phyloP scores from a whole-genome alignment of 1,140 invertebrate species.

The Caenorhabditis remanei region DNA sequence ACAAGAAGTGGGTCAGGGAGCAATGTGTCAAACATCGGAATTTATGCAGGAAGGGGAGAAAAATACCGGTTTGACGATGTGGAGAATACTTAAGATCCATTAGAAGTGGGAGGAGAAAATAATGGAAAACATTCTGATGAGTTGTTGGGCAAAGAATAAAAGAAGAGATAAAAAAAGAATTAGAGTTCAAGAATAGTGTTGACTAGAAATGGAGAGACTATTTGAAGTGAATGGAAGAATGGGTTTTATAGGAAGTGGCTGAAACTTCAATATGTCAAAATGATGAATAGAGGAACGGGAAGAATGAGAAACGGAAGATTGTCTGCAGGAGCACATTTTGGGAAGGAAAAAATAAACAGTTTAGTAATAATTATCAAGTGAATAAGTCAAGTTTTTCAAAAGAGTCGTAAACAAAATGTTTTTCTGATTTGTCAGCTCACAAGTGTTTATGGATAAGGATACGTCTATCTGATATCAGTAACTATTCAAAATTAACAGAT shows the following conservation, averaged over 20 bases:
- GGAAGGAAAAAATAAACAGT: too few species aligned
- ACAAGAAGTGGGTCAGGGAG: not conserved
- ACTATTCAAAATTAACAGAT: too few species aligned
- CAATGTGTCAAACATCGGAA: not conserved
- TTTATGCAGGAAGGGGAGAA: not conserved
- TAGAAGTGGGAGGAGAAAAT: constrained; percentile 27
- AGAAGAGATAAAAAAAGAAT: not conserved
- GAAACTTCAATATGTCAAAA: not conserved
- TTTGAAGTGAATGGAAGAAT: not conserved
- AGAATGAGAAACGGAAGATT: constrained; percentile 17
- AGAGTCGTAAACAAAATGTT: too few species aligned
- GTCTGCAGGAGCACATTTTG: not conserved
- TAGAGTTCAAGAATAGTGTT: not conserved
- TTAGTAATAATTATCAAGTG: too few species aligned
- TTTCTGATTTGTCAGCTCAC: too few species aligned
- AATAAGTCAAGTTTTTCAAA: too few species aligned
- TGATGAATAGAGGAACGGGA: not conserved
- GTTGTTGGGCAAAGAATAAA: not conserved
- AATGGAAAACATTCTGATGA: not conserved
- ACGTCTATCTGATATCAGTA: too few species aligned
- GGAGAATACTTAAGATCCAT: not conserved
- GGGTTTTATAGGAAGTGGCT: not conserved
- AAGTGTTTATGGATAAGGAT: too few species aligned
- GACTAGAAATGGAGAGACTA: not conserved
- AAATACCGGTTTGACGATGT: not conserved